These are phyloP conservation scores for Eidolon dupreanum DNA, from an alignment of 2,797 vertebrate species.

Conservation along the genomic window DNA sequence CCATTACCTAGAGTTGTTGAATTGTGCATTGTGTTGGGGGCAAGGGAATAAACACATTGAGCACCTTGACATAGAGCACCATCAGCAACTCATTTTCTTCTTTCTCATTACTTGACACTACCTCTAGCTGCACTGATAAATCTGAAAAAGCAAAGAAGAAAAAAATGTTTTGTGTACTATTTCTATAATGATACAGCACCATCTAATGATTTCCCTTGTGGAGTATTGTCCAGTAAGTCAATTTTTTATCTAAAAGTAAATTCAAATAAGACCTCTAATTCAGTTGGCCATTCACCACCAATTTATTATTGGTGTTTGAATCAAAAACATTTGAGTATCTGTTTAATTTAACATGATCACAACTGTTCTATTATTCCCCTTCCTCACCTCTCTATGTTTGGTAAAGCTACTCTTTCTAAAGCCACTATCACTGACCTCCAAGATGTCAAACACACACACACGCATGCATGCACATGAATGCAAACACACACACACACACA, in stretches of 20 bases:
- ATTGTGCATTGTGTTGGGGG: background rate
- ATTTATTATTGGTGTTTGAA: background rate
- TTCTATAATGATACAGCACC: background rate
- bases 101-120: background rate
- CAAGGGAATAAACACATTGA: background rate
- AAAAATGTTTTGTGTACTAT: background rate
- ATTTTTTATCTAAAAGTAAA: constrained; percentile 15
- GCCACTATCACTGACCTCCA: background rate
- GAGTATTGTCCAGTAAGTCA: background rate
- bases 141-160: background rate
- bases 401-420: background rate
- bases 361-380: background rate
- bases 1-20: background rate
- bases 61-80: background rate
- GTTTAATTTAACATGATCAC: background rate
- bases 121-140: background rate
- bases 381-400: background rate
- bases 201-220: background rate
- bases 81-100: background rate
- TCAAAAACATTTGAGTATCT: background rate
- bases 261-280: background rate
- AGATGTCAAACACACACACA: background rate
- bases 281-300: background rate
- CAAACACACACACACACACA: background rate
- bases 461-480: background rate